These are phyloP conservation scores for Ypsolopha scabrella DNA, from an alignment of 2,888 invertebrate genomes.

Conservation along the genomic window DNA sequence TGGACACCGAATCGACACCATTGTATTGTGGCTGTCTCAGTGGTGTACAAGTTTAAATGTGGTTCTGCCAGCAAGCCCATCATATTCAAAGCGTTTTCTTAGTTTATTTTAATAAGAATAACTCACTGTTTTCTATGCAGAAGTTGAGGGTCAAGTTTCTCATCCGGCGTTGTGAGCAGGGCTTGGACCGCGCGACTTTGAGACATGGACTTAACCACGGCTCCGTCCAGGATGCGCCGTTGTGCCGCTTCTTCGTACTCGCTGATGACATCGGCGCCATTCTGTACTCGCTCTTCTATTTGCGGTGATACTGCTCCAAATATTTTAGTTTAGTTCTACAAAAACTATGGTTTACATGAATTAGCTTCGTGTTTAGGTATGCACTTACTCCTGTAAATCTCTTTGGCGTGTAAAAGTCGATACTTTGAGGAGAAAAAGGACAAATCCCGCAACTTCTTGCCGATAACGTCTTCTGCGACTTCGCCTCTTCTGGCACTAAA, in stretches of 20 bases:
- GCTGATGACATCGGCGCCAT: slow-evolving; percentile 11
- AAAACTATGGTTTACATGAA: background rate
- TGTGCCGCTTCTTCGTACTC: slow-evolving; percentile 31
- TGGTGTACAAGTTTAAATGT: background rate
- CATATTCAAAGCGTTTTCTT: background rate
- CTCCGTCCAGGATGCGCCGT: slow-evolving; percentile 34
- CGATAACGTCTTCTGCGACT: slow-evolving; percentile 32
- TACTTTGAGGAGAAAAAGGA: slow-evolving; percentile 39
- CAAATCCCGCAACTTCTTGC: slow-evolving; percentile 35
- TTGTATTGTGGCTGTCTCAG: too few species aligned
- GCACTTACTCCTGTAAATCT: slow-evolving; percentile 8
- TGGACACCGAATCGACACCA: too few species aligned
- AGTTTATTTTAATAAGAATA: background rate
- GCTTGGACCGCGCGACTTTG: slow-evolving; percentile 32
- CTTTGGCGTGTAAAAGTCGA: slow-evolving; percentile 38
- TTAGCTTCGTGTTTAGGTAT: background rate
- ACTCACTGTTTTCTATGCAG: slow-evolving; percentile 39
- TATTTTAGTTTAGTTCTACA: background rate
- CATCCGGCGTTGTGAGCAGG: slow-evolving; percentile 25
- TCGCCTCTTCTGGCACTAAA: slow-evolving; percentile 29
- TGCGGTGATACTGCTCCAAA: background rate
- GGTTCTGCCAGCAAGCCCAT: background rate
- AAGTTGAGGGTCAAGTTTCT: slow-evolving; percentile 25
- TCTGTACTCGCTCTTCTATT: background rate
- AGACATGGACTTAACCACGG: slow-evolving; percentile 30